Conservation (phyloP, 2,888 invertebrate genomes). For the Caenorhabditis sp. region DNA sequence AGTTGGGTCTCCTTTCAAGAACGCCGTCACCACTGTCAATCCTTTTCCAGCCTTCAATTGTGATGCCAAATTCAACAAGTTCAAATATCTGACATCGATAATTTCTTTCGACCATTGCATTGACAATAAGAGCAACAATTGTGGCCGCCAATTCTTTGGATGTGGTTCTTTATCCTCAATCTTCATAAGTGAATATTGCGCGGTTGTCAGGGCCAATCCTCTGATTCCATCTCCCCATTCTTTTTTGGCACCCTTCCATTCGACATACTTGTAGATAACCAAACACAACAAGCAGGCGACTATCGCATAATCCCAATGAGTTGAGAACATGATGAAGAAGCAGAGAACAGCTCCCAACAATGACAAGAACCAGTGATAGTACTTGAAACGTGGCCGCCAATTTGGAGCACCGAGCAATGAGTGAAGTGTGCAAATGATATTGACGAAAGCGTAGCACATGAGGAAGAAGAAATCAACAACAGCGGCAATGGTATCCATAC, state of each 20-base stretch:
- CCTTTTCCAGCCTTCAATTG: conserved; percentile 87
- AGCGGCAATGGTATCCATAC: conserved; percentile 94
- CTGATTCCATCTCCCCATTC: conserved; percentile 99
- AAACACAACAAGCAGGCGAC: conserved; percentile 92
- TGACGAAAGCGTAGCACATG: conserved; percentile 99
- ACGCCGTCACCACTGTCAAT: conserved; percentile 90
- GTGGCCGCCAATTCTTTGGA: conserved; percentile 98
- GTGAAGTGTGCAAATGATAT: conserved; percentile 96
- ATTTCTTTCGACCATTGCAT: conserved; percentile 77
- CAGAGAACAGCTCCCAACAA: conserved; percentile 80
- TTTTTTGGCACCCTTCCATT: conserved; percentile 96
- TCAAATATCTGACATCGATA: conserved; percentile 73
- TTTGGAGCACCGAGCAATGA: conserved; percentile 91
- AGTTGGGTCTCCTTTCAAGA: conserved; percentile 75
- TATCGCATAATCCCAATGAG: conserved; percentile 93
- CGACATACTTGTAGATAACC: conserved; percentile 92
- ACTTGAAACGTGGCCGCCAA: conserved; percentile 97
- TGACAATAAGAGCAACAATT: conserved; percentile 89
- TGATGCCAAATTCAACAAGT: conserved; percentile 90
- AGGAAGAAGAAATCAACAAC: conserved; percentile 82
- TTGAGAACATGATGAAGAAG: conserved; percentile 97
- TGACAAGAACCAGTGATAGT: conserved; percentile 83
- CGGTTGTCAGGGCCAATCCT: conserved; percentile 95
- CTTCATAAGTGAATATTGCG: conserved; percentile 89
- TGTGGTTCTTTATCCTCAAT: conserved; percentile 98